A percentile compares a stretch with the other conserved stretches of the same genome.
These are phyloP conservation scores for Ptychodera flava DNA, from an alignment of 35 echinoderm and acorn worm genomes.

Conservation along the genomic window DNA sequence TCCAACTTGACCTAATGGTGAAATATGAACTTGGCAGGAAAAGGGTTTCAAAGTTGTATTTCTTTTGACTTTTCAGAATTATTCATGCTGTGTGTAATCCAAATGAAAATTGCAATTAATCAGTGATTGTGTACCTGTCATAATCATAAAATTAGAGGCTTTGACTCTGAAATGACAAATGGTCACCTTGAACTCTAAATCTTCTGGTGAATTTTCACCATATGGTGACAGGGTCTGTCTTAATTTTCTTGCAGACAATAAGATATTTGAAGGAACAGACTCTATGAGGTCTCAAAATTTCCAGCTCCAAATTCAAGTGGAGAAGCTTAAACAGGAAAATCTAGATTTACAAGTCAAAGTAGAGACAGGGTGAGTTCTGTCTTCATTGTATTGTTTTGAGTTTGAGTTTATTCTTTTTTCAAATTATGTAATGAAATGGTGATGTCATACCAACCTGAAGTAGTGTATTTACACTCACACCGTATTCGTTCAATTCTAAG, in stretches of 20 bases:
- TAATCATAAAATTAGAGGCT: too few relatives aligned
- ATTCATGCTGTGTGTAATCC: too few relatives aligned
- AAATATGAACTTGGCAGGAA: too few relatives aligned
- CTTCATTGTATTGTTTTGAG: not conserved
- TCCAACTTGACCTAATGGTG: too few relatives aligned
- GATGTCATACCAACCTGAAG: not conserved
- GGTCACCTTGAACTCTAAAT: too few relatives aligned
- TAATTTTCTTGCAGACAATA: conserved; percentile 21
- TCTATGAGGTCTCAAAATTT: conserved; percentile 30
- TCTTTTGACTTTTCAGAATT: too few relatives aligned
- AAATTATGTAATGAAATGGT: not conserved
- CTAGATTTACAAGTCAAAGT: conserved; percentile 65
- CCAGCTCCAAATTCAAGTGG: conserved; percentile 61
- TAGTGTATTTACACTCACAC: not conserved
- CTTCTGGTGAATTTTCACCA: too few relatives aligned
- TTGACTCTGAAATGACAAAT: too few relatives aligned
- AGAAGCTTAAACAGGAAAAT: conserved; percentile 65
- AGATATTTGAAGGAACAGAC: conserved; percentile 4
- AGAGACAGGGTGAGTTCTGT: conserved; percentile 42
- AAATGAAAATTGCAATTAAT: too few relatives aligned
- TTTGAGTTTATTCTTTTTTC: not conserved
- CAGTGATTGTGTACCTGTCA: too few relatives aligned
- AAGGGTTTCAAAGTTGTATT: too few relatives aligned
- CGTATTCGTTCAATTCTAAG: not conserved
- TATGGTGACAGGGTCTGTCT: too few relatives aligned